Conservation (phyloP, 92 coral and sea anemone genomes). For the Zoanthus sansibaricus region DNA sequence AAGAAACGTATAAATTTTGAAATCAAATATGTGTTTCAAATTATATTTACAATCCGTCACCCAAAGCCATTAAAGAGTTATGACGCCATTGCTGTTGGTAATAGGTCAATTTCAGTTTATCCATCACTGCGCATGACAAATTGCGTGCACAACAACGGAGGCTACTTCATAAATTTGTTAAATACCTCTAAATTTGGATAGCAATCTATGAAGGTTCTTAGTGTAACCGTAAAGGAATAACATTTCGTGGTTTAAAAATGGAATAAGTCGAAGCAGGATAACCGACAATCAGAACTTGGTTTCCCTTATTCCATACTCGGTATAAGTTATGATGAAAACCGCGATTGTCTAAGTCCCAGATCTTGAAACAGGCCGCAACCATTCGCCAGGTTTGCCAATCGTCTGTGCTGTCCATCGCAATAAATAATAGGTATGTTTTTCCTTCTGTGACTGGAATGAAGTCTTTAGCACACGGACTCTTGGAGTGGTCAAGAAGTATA, state of each 20-base stretch:
- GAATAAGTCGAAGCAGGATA: constrained; percentile 35
- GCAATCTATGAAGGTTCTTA: not conserved
- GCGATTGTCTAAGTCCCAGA: constrained; percentile 40
- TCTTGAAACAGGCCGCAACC: constrained; percentile 17
- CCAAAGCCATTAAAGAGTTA: too few relatives aligned
- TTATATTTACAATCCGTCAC: too few relatives aligned
- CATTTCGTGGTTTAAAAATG: constrained; percentile 8
- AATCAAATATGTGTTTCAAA: too few relatives aligned
- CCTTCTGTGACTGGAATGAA: constrained; percentile 15
- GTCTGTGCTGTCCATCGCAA: not conserved
- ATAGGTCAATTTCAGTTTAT: too few relatives aligned
- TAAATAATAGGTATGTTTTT: constrained; percentile 19
- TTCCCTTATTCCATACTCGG: constrained; percentile 18
- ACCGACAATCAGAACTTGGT: constrained; percentile 28
- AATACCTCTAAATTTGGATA: too few relatives aligned
- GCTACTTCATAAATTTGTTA: too few relatives aligned
- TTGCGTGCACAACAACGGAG: too few relatives aligned
- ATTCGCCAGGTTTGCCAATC: constrained; percentile 23
- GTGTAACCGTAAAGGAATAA: constrained; percentile 2
- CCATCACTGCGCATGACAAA: too few relatives aligned
- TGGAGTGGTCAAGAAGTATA: constrained; percentile 22
- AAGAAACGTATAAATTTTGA: too few relatives aligned
- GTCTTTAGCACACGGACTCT: constrained; percentile 34
- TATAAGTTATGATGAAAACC: constrained; percentile 32
- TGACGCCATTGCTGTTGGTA: too few relatives aligned